Base-by-base conservation (phyloP, 53 echinoderm and acorn worm species). In the Echinometra lucunter region DNA sequence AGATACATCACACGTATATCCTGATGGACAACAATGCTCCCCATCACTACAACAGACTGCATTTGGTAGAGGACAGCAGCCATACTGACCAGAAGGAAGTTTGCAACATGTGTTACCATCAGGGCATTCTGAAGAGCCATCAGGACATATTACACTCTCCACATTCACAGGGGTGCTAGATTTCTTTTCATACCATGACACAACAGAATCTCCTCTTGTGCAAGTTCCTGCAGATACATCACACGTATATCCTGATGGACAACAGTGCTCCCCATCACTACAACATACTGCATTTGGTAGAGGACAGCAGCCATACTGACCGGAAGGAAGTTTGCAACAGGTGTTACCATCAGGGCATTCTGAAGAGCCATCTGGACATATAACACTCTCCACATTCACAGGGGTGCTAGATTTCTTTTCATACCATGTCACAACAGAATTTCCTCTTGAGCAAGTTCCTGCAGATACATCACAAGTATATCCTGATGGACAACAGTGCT, bases 21-120 rank as follows among this genome's bases (percentile, higher is more conserved):
- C 98, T n/a, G 28, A 27, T 15, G 97, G 98, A 78, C 98, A 98
- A 74, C 98, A 98, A 91, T 98, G 98, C 15, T 88, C 34, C 11
- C 92, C 63, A 83, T 98, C 98, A 70, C 74, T 72, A 58, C 98
- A 98, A 74, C 98, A 98, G 4, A 96, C 96, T 30, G 70, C 96
- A n/a, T 91, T 91, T 13, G 91, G 95, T 17, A 74, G 18, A n/a
- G 96, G 96, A 93, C 96, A 96, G 60, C 96, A 96, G 12, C 96
- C 95, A 93, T 91, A 96, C 28, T 92, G 70, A 11, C 94, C 95
- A 74, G 60, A 74, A 18, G 44, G 32, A 19, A 95, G 98, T 97
- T 96, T 98, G 92, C 25, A 37, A 38, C 15, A 96, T 10, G 97
- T 97, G 57, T 92, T 91, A 25, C 95, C 82, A 66, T 88, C 88